Conservation (phyloP, 2,113 vertebrate species). For the Xiphias gladius region DNA sequence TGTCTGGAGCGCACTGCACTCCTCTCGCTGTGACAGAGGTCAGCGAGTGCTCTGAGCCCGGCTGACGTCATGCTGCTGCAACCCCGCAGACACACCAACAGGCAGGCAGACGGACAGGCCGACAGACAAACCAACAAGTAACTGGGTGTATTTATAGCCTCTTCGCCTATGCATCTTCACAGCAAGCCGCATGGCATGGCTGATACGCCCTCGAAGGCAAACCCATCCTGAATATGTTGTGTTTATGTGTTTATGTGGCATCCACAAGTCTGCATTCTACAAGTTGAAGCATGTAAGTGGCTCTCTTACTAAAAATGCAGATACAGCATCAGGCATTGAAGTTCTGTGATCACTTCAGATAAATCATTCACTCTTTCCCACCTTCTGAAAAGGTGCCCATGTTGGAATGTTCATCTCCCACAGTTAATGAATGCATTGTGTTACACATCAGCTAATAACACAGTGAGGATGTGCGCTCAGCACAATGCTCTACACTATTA, state of each 20-base stretch:
- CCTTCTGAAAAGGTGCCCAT: constrained; percentile 44
- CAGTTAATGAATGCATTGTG: constrained; percentile 73
- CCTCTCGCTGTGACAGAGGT: constrained; percentile 77
- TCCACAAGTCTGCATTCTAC: constrained; percentile 38
- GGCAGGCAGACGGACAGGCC: constrained; percentile 51
- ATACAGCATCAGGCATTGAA: background rate
- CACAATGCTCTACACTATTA: constrained; percentile 80
- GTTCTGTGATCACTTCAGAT: constrained; percentile 39
- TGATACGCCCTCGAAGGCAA: constrained; percentile 60
- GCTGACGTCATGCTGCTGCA: constrained; percentile 81
- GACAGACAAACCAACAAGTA: constrained; percentile 50
- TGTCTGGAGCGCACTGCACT: constrained; percentile 62
- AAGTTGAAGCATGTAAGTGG: constrained; percentile 24
- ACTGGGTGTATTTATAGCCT: constrained; percentile 73
- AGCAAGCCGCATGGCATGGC: constrained; percentile 52
- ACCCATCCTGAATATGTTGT: constrained; percentile 39
- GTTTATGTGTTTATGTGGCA: constrained; percentile 43
- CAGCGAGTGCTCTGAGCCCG: constrained; percentile 75
- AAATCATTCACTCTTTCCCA: constrained; percentile 14
- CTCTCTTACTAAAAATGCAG: constrained; percentile 8
- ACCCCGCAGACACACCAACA: constrained; percentile 69
- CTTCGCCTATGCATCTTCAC: constrained; percentile 63
- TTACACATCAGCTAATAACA: constrained; percentile 73
- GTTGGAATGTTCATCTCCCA: constrained; percentile 59
- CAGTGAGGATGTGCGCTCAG: constrained; percentile 67